Evolutionary conservation across 2,888 invertebrate species (phyloP).

Genomic region (Chrysomela aeneicollis): DNA sequence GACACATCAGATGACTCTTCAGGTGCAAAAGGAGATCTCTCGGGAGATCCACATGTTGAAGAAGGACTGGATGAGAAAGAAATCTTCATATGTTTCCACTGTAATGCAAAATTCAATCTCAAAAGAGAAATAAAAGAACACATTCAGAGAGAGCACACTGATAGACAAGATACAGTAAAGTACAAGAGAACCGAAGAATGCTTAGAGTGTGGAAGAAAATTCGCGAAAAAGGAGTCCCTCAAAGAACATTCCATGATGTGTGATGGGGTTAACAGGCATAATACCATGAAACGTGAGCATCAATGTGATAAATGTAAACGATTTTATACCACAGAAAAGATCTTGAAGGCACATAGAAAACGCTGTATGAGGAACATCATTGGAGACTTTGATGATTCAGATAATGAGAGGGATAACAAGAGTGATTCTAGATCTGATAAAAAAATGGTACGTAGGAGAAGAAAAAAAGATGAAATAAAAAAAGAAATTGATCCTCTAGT

Average conservation of each 20-base stretch:
- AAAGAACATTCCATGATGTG: conserved; percentile 30
- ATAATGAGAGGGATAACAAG: conserved; percentile 34
- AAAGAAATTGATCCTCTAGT: conserved; percentile 27
- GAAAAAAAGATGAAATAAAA: conserved; percentile 34
- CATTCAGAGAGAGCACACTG: conserved; percentile 32
- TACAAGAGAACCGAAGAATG: conserved; percentile 34
- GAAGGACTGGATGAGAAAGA: conserved; percentile 20
- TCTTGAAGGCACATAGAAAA: conserved; percentile 41
- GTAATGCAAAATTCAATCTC: conserved; percentile 34
- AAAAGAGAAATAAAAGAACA: conserved; percentile 40
- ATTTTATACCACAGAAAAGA: conserved; percentile 43
- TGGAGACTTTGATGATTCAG: conserved; percentile 24
- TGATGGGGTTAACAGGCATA: conserved; percentile 37
- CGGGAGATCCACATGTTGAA: conserved; percentile 6
- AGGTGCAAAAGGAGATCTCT: neutral
- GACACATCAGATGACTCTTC: neutral
- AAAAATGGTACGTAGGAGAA: conserved; percentile 31
- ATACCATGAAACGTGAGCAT: conserved; percentile 27
- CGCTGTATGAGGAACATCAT: conserved; percentile 29
- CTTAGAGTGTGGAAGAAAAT: conserved; percentile 35
- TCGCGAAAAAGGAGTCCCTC: conserved; percentile 33
- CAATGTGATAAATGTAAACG: conserved; percentile 40
- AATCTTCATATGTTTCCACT: conserved; percentile 40
- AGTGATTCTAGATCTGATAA: conserved; percentile 26
- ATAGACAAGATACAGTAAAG: conserved; percentile 21